Base-by-base conservation (phyloP, 2,797 vertebrate genomes). In the Xenentodon cancila region DNA sequence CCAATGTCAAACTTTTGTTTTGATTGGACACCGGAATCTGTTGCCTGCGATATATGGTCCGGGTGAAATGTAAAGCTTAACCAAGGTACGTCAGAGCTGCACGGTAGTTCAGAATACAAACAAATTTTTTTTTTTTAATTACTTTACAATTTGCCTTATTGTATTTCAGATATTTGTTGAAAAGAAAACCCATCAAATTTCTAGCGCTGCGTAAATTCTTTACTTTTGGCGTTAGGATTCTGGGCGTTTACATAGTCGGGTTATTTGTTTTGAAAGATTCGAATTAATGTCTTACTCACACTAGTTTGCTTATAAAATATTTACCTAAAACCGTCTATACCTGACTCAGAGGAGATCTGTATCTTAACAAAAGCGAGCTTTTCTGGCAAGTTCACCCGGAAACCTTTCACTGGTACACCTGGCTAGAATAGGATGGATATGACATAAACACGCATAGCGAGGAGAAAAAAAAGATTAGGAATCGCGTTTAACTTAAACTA, bases 1-100 rank as follows among this genome's bases (percentile, higher is more conserved):
- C 56, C 88, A 90, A 90, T 84, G 90, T 90, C 87, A 91, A 82
- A 64, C 5, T 45, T 62, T 0, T 65, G 43, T 79, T 84, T 71
- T 30, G 30, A 60, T 58, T 50, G 59, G 12, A 1, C 3, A 73
- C 71, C 82, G 87, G 88, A 84, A 82, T 42, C 27, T 40, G 63
- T 18, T 58, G 15, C 62, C 8, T 46, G 15, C 4, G 0, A 48
- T 55, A 64, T 79, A 42, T 13, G n/a, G 37, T 87, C 76, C 87
- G 64, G 48, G 19, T 22, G 13, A 40, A 48, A 46, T 17, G 5
- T 9, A 40, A 17, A 17, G 5, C 6, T 7, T 8, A 37, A 19
- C 7, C 15, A 4, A 37, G 5, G 7, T 9, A 3, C 8, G 3
- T 15, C 4, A n/a, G 21, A 25, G 2, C 15, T 42, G 8, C 9